These are phyloP conservation scores for Punctoribates punctum DNA, from an alignment of 2,888 invertebrate species.

Conservation along the genomic window DNA sequence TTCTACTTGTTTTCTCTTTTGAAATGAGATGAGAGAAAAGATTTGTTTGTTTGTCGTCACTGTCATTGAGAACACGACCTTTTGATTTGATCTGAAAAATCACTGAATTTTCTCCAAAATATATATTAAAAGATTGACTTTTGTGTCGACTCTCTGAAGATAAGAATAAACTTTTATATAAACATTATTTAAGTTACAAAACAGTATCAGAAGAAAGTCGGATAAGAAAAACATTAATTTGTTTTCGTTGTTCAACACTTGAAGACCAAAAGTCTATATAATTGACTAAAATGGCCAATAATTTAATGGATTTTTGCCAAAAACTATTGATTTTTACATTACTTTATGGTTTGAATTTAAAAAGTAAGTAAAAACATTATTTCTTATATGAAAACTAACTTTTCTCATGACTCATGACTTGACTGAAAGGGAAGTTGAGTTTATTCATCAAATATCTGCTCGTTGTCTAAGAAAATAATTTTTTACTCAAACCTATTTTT, in stretches of 20 bases:
- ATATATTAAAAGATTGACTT: slow-evolving; percentile 13
- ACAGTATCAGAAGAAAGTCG: neutral
- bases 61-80: slow-evolving; percentile 16
- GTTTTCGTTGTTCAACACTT: neutral
- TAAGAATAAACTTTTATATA: slow-evolving; percentile 7
- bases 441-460: neutral
- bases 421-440: neutral
- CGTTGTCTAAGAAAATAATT: neutral
- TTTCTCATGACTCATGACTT: neutral
- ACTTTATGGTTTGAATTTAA: slow-evolving; percentile 1
- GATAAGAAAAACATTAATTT: neutral
- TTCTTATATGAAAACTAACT: neutral
- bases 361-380: slow-evolving; percentile 1
- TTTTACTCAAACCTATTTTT: neutral
- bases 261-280: neutral
- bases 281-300: slow-evolving; percentile 1
- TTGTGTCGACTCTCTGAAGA: neutral
- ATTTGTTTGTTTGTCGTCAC: slow-evolving; percentile 31
- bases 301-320: slow-evolving; percentile 25
- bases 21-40: neutral
- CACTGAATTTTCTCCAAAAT: neutral
- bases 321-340: slow-evolving; percentile 34
- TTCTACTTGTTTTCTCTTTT: neutral
- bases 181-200: slow-evolving; percentile 8
- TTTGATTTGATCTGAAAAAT: neutral